Conservation (phyloP, 2,888 invertebrate species). For the Leptinotarsa peninsularis region DNA sequence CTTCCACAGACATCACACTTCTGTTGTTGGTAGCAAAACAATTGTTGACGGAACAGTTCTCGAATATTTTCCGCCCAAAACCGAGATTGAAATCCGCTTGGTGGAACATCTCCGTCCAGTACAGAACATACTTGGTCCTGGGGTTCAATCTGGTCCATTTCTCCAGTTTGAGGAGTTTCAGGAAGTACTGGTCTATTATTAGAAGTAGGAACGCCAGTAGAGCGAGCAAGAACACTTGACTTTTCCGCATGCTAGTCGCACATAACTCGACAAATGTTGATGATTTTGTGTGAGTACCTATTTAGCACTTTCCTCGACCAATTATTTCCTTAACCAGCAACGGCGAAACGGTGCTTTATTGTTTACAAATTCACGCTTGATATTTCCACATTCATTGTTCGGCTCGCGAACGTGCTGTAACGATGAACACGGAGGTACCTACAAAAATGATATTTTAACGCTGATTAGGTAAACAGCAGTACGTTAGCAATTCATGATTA, state of each 20-base stretch:
- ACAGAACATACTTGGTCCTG: constrained; percentile 49
- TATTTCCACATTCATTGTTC: neutral
- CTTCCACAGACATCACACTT: constrained; percentile 58
- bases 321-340: neutral
- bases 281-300: neutral
- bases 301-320: neutral
- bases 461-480: neutral
- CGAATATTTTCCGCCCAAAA: constrained; percentile 48
- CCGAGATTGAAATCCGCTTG: constrained; percentile 47
- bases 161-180: constrained; percentile 1
- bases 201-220: neutral
- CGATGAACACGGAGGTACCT: neutral
- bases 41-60: constrained; percentile 62
- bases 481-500: neutral
- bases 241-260: constrained; percentile 13
- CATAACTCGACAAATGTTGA: neutral
- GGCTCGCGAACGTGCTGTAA: neutral
- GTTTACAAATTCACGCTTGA: constrained; percentile 8
- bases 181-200: neutral
- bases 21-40: constrained; percentile 67
- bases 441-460: constrained; percentile 7
- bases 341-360: constrained; percentile 8
- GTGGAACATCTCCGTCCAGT: constrained; percentile 53
- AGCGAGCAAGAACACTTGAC: constrained; percentile 9
- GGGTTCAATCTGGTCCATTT: neutral